Evolutionary conservation across 1,140 invertebrate species (phyloP).

Genomic region (Ceratosolen fusciceps): DNA sequence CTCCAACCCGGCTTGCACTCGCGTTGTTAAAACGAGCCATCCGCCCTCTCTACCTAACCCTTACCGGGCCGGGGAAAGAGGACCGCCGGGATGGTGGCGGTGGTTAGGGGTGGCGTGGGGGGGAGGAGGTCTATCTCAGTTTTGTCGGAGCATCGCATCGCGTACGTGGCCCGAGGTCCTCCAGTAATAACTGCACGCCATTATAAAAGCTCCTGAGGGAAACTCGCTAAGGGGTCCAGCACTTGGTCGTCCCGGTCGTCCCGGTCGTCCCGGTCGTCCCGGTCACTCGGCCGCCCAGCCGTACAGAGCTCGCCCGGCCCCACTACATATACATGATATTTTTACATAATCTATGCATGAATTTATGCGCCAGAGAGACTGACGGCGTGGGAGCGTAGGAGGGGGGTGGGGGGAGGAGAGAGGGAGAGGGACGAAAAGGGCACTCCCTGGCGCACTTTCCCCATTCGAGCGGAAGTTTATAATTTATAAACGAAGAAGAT

Average conservation of each 20-base stretch:
- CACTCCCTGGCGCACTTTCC: slow-evolving; percentile 18
- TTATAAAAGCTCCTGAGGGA: slow-evolving; percentile 71
- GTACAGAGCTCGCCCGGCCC: no score
- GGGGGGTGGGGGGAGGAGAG: no score
- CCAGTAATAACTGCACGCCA: slow-evolving; percentile 72
- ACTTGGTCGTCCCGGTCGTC: no score
- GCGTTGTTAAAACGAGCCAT: slow-evolving; percentile 58
- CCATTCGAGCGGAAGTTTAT: slow-evolving; percentile 42
- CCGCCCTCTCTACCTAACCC: background rate
- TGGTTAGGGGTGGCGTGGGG: no score
- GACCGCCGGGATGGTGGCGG: no score
- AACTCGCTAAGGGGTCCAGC: slow-evolving; percentile 68
- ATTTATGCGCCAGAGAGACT: slow-evolving; percentile 39
- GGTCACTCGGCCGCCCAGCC: no score
- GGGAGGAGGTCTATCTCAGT: slow-evolving; percentile 9
- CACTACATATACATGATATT: slow-evolving; percentile 27
- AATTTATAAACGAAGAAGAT: slow-evolving; percentile 37
- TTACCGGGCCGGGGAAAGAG: no score
- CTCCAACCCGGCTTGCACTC: no score
- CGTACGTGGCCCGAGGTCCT: slow-evolving; percentile 68
- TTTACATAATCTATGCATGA: slow-evolving; percentile 47
- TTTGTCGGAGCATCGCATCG: slow-evolving; percentile 69
- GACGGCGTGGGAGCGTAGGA: no score
- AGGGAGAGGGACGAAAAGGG: no score
- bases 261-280: no score